phyloP scores from a whole-genome alignment of 2,113 vertebrate genomes.

The Helogale parvula region DNA sequence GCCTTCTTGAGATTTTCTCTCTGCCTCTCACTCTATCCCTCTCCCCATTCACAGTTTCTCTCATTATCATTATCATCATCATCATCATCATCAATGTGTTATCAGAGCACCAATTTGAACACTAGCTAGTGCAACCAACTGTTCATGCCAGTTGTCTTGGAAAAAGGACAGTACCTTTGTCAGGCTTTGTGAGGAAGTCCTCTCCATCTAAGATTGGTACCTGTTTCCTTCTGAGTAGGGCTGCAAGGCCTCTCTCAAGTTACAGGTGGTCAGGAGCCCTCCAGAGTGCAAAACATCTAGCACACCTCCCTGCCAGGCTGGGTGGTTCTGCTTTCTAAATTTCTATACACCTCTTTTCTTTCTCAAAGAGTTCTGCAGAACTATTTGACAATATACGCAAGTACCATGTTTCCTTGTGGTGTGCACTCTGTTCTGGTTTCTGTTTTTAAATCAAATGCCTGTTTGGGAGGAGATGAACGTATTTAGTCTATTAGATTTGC shows the following conservation, averaged over 20 bases:
- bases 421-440: slow-evolving; percentile 69
- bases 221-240: neutral
- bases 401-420: slow-evolving; percentile 78
- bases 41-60: too few relatives aligned
- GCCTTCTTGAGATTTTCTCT: too few relatives aligned
- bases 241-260: neutral
- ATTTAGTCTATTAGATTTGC: slow-evolving; percentile 86
- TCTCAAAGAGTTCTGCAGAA: slow-evolving; percentile 75
- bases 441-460: slow-evolving; percentile 84
- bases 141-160: slow-evolving; percentile 4
- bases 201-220: neutral
- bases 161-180: neutral
- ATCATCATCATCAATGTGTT: neutral
- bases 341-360: slow-evolving; percentile 66
- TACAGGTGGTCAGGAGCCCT: slow-evolving; percentile 47
- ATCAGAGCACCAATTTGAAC: neutral
- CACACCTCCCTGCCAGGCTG: slow-evolving; percentile 63
- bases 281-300: neutral
- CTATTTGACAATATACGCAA: slow-evolving; percentile 80
- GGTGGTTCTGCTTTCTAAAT: slow-evolving; percentile 70
- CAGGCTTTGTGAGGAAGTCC: neutral
- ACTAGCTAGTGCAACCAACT: neutral
- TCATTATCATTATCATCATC: too few relatives aligned
- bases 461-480: slow-evolving; percentile 82
- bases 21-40: too few relatives aligned